Conservation (phyloP, 2,797 vertebrate species). For the Pipistrellus kuhlii region DNA sequence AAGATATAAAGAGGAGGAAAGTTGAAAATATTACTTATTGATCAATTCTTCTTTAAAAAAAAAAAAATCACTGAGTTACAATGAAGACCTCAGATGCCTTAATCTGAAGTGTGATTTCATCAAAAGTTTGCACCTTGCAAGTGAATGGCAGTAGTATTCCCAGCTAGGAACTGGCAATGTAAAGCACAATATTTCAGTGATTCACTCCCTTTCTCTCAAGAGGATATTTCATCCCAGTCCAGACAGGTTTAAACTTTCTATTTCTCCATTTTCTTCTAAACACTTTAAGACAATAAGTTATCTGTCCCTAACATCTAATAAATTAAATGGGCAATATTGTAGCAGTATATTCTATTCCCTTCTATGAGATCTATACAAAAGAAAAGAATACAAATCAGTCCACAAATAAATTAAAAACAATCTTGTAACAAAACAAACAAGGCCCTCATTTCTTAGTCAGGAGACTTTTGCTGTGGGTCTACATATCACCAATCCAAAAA, state of each 20-base stretch:
- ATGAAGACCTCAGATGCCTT: neutral
- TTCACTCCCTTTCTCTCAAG: neutral
- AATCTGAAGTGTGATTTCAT: neutral
- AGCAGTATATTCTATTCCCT: neutral
- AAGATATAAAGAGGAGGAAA: neutral
- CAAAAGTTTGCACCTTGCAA: neutral
- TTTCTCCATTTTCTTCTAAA: slow-evolving; percentile 30
- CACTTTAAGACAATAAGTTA: neutral
- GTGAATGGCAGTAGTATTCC: neutral
- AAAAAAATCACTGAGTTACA: slow-evolving; percentile 28
- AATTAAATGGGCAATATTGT: neutral
- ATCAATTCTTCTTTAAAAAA: neutral
- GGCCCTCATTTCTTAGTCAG: neutral
- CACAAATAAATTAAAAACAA: neutral
- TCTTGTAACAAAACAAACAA: slow-evolving; percentile 42
- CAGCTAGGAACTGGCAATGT: neutral
- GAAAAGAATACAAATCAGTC: neutral
- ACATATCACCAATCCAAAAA: neutral
- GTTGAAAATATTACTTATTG: neutral
- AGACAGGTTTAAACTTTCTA: neutral
- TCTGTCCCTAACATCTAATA: slow-evolving; percentile 48
- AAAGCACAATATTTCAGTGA: neutral
- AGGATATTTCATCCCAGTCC: neutral
- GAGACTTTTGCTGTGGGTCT: neutral
- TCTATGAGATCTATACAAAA: neutral